A percentile compares a stretch with the other conserved stretches of the same genome.
Evolutionary conservation across 2,797 vertebrate genomes (phyloP).

Genomic region (Gephyroberyx darwinii): DNA sequence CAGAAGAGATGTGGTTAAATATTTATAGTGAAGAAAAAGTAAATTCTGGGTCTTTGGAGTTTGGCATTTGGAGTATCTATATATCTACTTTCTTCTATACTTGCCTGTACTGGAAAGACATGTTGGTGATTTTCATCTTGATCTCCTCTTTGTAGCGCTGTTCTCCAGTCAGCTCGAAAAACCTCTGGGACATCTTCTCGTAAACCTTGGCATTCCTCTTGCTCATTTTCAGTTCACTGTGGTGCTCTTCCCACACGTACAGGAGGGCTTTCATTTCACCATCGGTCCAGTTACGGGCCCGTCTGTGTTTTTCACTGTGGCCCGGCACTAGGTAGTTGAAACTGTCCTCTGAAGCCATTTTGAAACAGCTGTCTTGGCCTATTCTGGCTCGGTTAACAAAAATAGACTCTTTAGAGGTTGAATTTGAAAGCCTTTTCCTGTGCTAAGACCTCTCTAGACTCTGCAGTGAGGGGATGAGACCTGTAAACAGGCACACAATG

Average conservation of each 20-base stretch:
- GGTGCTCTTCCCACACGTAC: constrained; percentile 97
- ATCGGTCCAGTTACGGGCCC: constrained; percentile 99
- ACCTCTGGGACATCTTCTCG: constrained; percentile 98
- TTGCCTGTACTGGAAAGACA: constrained; percentile 99
- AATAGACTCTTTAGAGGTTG: constrained; percentile 52
- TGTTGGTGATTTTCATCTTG: constrained; percentile 99
- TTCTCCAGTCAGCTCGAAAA: constrained; percentile 95
- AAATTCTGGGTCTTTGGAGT: neutral
- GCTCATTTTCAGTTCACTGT: constrained; percentile 94
- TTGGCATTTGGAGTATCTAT: constrained; percentile 8
- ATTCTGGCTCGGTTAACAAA: constrained; percentile 51
- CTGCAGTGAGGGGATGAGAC: constrained; percentile 65
- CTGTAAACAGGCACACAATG: constrained; percentile 64
- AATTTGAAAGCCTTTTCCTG: constrained; percentile 77
- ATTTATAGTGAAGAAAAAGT: constrained; percentile 38
- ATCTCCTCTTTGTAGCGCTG: constrained; percentile 98
- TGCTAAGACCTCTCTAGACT: constrained; percentile 53
- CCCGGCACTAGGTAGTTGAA: constrained; percentile 90
- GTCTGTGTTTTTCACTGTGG: constrained; percentile 93
- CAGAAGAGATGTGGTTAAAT: neutral
- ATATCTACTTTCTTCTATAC: constrained; percentile 45
- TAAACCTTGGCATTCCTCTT: constrained; percentile 99
- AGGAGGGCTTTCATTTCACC: constrained; percentile 98
- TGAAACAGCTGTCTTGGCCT: constrained; percentile 59
- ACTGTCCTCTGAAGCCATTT: constrained; percentile 92